phyloP scores from a whole-genome alignment of 2,797 vertebrate genomes.

The Phrynocephalus vlangalii region DNA sequence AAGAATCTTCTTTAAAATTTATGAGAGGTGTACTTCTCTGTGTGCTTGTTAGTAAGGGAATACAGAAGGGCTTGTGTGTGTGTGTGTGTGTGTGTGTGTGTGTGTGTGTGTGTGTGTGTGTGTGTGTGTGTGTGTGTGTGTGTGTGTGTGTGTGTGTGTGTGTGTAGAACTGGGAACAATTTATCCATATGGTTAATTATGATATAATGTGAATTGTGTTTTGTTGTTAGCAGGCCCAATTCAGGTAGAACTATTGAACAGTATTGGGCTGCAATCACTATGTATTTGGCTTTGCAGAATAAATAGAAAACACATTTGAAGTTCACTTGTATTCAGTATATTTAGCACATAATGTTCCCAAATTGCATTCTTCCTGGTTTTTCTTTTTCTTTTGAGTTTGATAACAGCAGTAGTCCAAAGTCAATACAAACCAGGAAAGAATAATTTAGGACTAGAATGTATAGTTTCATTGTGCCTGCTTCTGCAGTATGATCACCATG shows the following conservation, averaged over 20 bases:
- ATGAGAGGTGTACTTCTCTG: neutral
- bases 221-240: neutral
- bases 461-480: neutral
- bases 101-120: neutral
- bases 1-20: neutral
- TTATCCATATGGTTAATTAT: neutral
- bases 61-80: neutral
- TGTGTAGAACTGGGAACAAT: neutral
- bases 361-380: neutral
- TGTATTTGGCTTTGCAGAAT: constrained; percentile 15
- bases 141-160: neutral
- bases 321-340: constrained; percentile 4
- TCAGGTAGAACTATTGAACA: neutral
- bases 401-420: constrained; percentile 9
- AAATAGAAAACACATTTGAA: constrained; percentile 23
- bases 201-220: neutral
- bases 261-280: no score
- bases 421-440: neutral
- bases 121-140: neutral
- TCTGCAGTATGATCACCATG: neutral
- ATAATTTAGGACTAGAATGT: neutral
- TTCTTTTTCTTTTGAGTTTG: neutral
- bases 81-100: neutral
- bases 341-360: constrained; percentile 24
- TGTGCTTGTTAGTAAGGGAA: neutral